These are phyloP conservation scores for Zaprionus capensis DNA, from an alignment of 1,140 invertebrate genomes.

Conservation along the genomic window DNA sequence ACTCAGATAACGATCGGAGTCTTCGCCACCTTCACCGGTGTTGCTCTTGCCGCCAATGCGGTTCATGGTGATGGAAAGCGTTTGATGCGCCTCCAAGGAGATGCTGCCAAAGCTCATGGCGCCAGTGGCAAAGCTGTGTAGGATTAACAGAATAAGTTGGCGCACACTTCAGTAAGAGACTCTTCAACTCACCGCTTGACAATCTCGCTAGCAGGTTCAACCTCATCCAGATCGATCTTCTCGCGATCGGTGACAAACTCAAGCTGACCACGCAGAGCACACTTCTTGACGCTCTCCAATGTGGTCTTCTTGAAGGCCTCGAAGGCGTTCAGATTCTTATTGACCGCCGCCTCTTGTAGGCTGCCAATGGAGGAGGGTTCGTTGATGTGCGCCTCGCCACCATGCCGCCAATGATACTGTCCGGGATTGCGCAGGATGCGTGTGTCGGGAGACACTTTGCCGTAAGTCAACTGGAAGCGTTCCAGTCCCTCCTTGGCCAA, in stretches of 20 bases:
- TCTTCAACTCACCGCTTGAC: constrained; percentile 92
- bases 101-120: constrained; percentile 88
- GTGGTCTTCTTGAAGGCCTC: constrained; percentile 95
- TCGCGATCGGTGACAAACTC: constrained; percentile 91
- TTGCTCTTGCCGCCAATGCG: constrained; percentile 97
- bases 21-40: constrained; percentile 97
- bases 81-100: constrained; percentile 95
- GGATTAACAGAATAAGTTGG: background rate
- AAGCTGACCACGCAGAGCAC: constrained; percentile 96
- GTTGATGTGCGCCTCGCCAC: constrained; percentile 99
- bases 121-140: constrained; percentile 83
- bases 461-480: constrained; percentile 92
- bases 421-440: constrained; percentile 96
- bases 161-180: too few species aligned
- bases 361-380: constrained; percentile 97
- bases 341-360: constrained; percentile 94
- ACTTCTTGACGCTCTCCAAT: constrained; percentile 93
- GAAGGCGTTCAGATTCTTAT: constrained; percentile 93
- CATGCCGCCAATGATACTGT: constrained; percentile 97
- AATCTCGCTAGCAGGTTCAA: constrained; percentile 96
- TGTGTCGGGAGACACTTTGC: constrained; percentile 89
- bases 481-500: constrained; percentile 95
- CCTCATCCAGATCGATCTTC: constrained; percentile 93
- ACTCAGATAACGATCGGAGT: constrained; percentile 93
- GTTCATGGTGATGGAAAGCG: constrained; percentile 99